phyloP scores from a whole-genome alignment of 1,140 invertebrate genomes.

The Eulimnadia texana region DNA sequence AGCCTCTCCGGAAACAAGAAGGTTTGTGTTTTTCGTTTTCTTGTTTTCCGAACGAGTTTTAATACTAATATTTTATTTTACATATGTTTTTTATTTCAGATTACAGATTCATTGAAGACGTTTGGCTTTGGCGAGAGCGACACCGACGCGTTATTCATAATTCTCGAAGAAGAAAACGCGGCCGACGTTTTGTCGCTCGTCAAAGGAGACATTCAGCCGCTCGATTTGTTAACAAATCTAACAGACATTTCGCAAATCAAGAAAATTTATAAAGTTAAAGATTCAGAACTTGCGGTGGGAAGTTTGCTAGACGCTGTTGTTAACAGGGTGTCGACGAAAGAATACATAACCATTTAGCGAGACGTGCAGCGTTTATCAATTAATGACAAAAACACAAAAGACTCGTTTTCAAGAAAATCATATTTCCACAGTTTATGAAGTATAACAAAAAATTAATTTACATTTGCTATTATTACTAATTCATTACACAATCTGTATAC shows the following conservation, averaged over 20 bases:
- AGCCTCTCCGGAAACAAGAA: constrained; percentile 51
- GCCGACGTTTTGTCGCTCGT: constrained; percentile 28
- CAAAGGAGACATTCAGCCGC: constrained; percentile 32
- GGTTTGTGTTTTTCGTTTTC: constrained; percentile 15
- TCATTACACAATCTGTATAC: too few species aligned
- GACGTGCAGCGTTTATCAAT: too few species aligned
- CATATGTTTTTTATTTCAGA: constrained; percentile 13
- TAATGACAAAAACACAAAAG: too few species aligned
- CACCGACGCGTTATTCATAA: constrained; percentile 37
- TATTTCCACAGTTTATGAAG: too few species aligned
- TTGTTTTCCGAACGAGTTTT: constrained; percentile 1
- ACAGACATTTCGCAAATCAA: constrained; percentile 34
- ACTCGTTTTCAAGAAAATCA: too few species aligned
- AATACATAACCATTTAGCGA: constrained; percentile 19
- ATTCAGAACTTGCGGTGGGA: constrained; percentile 30
- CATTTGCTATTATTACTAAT: too few species aligned
- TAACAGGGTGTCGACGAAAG: constrained; percentile 43
- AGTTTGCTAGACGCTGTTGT: constrained; percentile 39
- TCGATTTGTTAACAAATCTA: constrained; percentile 32
- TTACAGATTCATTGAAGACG: constrained; percentile 35
- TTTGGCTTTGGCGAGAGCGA: constrained; percentile 45
- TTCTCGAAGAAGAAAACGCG: constrained; percentile 31
- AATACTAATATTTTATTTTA: not conserved
- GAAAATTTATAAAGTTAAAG: constrained; percentile 40
- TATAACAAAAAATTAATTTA: too few species aligned